Percentiles rank a stretch among this genome's conserved stretches.
Evolutionary conservation across 2,797 vertebrate species (phyloP).

Genomic region (Borostomias antarcticus): DNA sequence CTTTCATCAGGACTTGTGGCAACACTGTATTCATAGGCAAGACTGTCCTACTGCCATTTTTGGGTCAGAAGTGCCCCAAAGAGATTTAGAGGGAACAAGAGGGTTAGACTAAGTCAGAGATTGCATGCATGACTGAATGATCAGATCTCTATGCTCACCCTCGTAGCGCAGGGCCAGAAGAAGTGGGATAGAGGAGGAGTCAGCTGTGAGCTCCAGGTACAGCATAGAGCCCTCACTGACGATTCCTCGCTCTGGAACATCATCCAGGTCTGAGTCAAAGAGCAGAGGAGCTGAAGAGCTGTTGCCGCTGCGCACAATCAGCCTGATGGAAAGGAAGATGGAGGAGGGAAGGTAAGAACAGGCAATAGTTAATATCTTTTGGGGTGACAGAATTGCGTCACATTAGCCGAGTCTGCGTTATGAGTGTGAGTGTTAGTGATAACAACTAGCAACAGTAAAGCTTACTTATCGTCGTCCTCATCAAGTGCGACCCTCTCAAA

Average conservation of each 20-base stretch:
- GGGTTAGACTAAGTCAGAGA: too few relatives aligned
- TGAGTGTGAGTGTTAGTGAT: too few relatives aligned
- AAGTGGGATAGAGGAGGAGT: constrained; percentile 87
- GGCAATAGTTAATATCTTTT: too few relatives aligned
- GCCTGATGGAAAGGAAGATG: constrained; percentile 59
- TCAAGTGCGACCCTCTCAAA: constrained; percentile 91
- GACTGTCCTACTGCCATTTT: too few relatives aligned
- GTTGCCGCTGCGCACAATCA: constrained; percentile 88
- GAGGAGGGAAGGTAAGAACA: neutral
- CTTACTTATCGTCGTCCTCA: constrained; percentile 90
- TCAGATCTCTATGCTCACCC: constrained; percentile 68
- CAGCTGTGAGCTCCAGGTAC: constrained; percentile 88
- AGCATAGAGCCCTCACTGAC: constrained; percentile 86
- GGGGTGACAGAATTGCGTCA: too few relatives aligned
- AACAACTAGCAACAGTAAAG: neutral
- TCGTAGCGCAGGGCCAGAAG: constrained; percentile 89
- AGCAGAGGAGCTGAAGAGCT: constrained; percentile 80
- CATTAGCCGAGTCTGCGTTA: too few relatives aligned
- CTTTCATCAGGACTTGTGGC: too few relatives aligned
- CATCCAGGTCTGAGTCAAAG: constrained; percentile 91
- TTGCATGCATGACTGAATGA: too few relatives aligned
- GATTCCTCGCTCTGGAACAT: constrained; percentile 87
- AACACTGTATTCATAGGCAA: too few relatives aligned
- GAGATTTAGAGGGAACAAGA: neutral
- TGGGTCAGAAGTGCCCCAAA: neutral